Evolutionary conservation across 1,140 invertebrate genomes (phyloP).

Genomic region (Gyrodactylus salaris): DNA sequence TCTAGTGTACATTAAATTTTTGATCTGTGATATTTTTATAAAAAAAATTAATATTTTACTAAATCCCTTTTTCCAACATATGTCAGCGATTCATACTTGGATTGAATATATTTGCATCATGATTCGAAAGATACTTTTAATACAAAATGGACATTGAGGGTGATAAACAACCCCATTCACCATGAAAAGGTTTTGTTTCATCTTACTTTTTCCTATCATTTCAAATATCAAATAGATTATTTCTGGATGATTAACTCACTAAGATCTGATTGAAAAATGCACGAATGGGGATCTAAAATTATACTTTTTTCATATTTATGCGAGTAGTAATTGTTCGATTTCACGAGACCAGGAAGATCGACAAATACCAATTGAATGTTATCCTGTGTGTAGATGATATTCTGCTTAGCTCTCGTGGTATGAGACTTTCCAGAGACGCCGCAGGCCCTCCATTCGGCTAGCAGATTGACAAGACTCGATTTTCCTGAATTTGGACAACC

Average conservation of each 20-base stretch:
- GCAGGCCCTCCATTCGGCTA: constrained; percentile 38
- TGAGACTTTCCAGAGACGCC: constrained; percentile 51
- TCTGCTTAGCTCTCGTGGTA: constrained; percentile 38
- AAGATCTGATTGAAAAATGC: constrained; percentile 37
- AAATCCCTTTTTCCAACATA: no score
- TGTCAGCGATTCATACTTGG: no score
- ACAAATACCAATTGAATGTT: constrained; percentile 38
- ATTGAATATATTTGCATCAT: no score
- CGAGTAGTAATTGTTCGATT: not conserved
- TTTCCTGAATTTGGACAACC: constrained; percentile 67
- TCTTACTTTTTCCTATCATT: no score
- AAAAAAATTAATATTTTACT: no score
- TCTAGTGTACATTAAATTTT: no score
- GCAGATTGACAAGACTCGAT: constrained; percentile 55
- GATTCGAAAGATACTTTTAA: no score
- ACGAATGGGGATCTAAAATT: constrained; percentile 28
- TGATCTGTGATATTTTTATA: no score
- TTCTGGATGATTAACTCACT: constrained; percentile 8
- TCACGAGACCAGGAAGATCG: not conserved
- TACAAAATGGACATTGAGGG: no score
- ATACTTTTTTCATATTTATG: constrained; percentile 27
- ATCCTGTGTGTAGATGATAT: constrained; percentile 33
- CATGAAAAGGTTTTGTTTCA: no score
- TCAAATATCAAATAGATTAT: not conserved
- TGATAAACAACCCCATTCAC: no score